Conservation (phyloP, 2,113 vertebrate genomes). For the Pholis gunnellus region DNA sequence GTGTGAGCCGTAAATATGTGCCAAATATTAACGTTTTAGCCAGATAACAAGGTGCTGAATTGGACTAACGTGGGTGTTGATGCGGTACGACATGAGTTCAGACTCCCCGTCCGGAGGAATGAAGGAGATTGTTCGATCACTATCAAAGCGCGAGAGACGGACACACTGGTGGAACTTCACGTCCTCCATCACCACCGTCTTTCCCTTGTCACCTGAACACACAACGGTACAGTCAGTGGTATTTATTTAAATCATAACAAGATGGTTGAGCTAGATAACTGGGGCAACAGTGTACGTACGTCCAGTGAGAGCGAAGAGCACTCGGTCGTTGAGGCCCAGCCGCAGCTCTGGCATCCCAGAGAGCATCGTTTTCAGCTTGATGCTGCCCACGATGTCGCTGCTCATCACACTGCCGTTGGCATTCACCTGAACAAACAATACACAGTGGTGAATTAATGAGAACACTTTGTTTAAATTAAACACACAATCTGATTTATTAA, state of each 20-base stretch:
- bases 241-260: neutral
- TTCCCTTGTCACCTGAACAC: conserved; percentile 89
- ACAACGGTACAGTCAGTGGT: conserved; percentile 1
- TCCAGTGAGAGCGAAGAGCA: conserved; percentile 92
- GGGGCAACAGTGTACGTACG: conserved; percentile 79
- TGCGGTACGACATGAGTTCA: conserved; percentile 96
- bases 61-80: conserved; percentile 89
- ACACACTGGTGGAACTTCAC: conserved; percentile 98
- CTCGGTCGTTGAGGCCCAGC: conserved; percentile 91
- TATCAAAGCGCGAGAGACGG: conserved; percentile 93
- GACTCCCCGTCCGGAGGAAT: conserved; percentile 94
- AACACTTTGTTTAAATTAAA: neutral
- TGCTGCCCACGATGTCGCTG: conserved; percentile 93
- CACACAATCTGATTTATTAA: neutral
- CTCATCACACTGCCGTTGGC: conserved; percentile 91
- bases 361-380: conserved; percentile 93
- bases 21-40: neutral
- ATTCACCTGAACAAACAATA: conserved; percentile 85
- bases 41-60: neutral
- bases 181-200: conserved; percentile 93
- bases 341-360: conserved; percentile 95
- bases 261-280: neutral
- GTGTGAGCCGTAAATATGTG: neutral
- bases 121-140: conserved; percentile 94
- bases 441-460: neutral